These are phyloP conservation scores for Philhelius pedissequus DNA, from an alignment of 2,888 invertebrate genomes.

Conservation along the genomic window DNA sequence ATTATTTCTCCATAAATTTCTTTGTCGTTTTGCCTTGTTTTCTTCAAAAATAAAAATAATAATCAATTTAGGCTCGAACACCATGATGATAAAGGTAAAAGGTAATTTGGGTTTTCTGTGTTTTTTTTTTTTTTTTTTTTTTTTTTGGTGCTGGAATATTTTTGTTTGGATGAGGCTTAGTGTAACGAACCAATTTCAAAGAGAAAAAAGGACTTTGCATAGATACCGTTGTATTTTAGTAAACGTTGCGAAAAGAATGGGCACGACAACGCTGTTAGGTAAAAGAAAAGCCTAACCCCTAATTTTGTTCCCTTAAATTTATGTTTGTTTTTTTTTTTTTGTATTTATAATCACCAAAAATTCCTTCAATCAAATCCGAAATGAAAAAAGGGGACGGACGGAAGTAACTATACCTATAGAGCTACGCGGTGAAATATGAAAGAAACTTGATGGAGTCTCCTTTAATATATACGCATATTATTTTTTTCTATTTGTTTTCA, in stretches of 20 bases:
- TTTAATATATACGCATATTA: no score
- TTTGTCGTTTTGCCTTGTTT: neutral
- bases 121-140: neutral
- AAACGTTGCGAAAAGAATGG: neutral
- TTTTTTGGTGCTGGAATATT: no score
- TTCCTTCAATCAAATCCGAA: conserved; percentile 20
- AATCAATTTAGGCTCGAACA: conserved; percentile 60
- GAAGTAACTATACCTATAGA: neutral
- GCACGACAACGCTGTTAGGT: neutral
- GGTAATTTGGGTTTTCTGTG: conserved; percentile 34
- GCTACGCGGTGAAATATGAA: neutral
- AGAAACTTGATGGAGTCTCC: conserved; percentile 43
- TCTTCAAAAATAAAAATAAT: conserved; percentile 64
- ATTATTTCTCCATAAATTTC: conserved; percentile 38
- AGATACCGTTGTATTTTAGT: neutral
- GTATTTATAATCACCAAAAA: conserved; percentile 34
- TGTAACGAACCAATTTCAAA: conserved; percentile 65
- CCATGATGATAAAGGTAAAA: conserved; percentile 15
- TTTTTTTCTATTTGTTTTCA: neutral
- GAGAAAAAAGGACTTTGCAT: conserved; percentile 43
- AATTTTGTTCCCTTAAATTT: neutral
- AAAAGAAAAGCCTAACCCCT: conserved; percentile 29
- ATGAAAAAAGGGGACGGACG: neutral
- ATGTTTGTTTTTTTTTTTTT: neutral
- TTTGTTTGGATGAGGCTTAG: conserved; percentile 38